Conservation (phyloP, 2,888 invertebrate species). For the Marronus borbonicus region DNA sequence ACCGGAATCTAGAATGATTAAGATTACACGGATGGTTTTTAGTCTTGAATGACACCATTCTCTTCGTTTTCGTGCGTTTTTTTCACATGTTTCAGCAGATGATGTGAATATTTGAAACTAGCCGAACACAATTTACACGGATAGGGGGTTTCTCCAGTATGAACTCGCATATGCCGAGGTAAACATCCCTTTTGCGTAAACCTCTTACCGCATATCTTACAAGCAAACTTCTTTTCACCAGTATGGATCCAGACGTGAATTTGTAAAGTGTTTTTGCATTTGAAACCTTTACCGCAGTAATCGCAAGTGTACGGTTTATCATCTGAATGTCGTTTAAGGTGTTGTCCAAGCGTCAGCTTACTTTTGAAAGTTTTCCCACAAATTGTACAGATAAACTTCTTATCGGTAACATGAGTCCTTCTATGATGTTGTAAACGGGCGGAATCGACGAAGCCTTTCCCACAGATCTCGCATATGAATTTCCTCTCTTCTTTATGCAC, state of each 20-base stretch:
- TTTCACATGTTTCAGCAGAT: slow-evolving; percentile 19
- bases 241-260: slow-evolving; percentile 23
- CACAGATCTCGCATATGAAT: slow-evolving; percentile 34
- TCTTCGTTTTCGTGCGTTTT: neutral
- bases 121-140: slow-evolving; percentile 7
- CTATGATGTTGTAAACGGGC: slow-evolving; percentile 8
- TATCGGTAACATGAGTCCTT: slow-evolving; percentile 7
- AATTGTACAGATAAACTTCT: neutral
- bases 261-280: neutral
- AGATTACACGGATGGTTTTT: no score
- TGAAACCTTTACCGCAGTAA: slow-evolving; percentile 16
- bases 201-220: slow-evolving; percentile 30
- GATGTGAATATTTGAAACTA: slow-evolving; percentile 32
- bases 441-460: neutral
- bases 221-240: slow-evolving; percentile 6
- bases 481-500: slow-evolving; percentile 19
- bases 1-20: neutral
- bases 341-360: neutral
- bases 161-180: slow-evolving; percentile 12
- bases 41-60: no score
- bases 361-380: slow-evolving; percentile 2
- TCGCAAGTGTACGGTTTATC: neutral
- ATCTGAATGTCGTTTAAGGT: slow-evolving; percentile 18
- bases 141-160: slow-evolving; percentile 29
- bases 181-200: slow-evolving; percentile 19